A percentile compares a stretch with the other conserved stretches of the same genome.
Evolutionary conservation across 2,888 invertebrate genomes (phyloP).

Genomic region (Mimachlamys varia): DNA sequence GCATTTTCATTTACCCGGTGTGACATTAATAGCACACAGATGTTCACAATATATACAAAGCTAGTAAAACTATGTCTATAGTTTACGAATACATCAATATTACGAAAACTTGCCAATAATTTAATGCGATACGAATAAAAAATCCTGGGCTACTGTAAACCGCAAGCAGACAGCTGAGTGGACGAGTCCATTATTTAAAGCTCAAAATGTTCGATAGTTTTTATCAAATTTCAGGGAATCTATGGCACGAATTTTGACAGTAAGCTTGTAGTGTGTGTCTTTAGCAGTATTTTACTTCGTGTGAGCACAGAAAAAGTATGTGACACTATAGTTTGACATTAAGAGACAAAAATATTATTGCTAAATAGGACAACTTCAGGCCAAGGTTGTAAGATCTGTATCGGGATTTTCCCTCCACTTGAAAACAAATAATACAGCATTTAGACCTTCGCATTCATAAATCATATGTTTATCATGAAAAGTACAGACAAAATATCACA

Average conservation of each 20-base stretch:
- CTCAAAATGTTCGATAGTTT: slow-evolving; percentile 11
- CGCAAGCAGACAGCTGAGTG: slow-evolving; percentile 47
- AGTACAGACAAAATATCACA: not conserved
- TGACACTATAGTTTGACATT: not conserved
- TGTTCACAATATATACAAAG: not conserved
- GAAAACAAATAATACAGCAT: slow-evolving; percentile 32
- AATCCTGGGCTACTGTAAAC: not conserved
- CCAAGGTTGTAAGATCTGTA: slow-evolving; percentile 45
- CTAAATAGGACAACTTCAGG: slow-evolving; percentile 43
- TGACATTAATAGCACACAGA: not conserved
- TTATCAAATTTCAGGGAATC: not conserved
- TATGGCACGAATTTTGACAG: not conserved
- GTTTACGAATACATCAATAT: not conserved
- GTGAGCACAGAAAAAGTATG: not conserved
- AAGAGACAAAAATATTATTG: not conserved
- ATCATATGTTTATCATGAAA: not conserved
- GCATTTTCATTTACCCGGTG: not conserved
- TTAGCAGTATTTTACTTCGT: not conserved
- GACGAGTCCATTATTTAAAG: slow-evolving; percentile 55
- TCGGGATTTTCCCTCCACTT: slow-evolving; percentile 40
- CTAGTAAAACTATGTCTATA: not conserved
- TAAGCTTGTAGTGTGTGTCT: not conserved
- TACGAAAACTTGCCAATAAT: not conserved
- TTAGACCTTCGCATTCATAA: not conserved
- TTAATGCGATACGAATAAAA: not conserved